phyloP scores from a whole-genome alignment of 2,113 vertebrate species.

The Cyanistes caeruleus region DNA sequence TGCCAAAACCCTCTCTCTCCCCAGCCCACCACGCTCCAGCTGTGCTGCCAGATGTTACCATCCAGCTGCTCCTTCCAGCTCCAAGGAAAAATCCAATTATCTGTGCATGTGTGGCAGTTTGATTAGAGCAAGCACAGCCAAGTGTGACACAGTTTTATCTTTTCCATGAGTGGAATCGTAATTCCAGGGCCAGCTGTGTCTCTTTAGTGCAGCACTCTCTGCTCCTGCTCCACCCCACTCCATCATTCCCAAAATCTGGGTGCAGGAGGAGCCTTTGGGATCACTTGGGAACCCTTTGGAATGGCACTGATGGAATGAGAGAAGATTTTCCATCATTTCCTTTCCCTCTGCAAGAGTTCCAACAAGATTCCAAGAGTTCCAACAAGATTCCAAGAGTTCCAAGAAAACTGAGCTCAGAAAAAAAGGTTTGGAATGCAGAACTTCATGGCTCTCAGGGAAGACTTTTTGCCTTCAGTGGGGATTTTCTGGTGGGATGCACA shows the following conservation, averaged over 20 bases:
- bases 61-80: constrained; percentile 2
- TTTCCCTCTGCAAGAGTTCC: neutral
- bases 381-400: neutral
- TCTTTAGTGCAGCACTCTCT: neutral
- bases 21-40: fast-evolving
- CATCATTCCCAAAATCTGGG: fast-evolving
- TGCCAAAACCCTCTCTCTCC: neutral
- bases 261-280: neutral
- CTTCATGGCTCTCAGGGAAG: neutral
- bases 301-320: neutral
- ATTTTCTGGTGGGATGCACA: neutral
- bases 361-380: neutral
- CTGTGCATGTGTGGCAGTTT: neutral
- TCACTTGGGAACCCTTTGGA: neutral
- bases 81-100: neutral
- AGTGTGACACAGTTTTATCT: neutral
- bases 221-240: neutral
- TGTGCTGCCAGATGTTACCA: neutral
- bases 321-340: neutral
- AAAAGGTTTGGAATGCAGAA: neutral
- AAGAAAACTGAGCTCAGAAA: too few relatives aligned
- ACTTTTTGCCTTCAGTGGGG: neutral
- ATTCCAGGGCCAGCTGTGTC: neutral
- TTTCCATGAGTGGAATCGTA: neutral
- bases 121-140: neutral